Percentiles rank a stretch among this genome's conserved stretches.
These are phyloP conservation scores for Agelaius tricolor DNA, from an alignment of 2,113 vertebrate species.

Conservation along the genomic window DNA sequence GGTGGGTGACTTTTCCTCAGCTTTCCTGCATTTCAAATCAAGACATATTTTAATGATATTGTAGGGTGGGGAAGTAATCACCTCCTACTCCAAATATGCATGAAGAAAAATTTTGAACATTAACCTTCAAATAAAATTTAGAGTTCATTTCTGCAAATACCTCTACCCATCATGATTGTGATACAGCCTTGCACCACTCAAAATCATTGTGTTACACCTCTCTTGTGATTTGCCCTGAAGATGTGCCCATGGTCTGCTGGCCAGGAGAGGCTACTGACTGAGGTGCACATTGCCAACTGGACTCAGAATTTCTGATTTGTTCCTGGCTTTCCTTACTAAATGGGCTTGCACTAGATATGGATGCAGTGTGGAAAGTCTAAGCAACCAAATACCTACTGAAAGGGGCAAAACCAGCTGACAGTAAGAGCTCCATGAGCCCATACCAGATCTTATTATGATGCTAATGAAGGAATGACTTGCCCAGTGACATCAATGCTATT, in stretches of 20 bases:
- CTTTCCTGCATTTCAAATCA: not conserved
- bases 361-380: not conserved
- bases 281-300: fast-evolving
- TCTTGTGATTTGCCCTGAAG: not conserved
- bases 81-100: not conserved
- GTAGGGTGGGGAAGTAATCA: fast-evolving
- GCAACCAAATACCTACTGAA: not conserved
- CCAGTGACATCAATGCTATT: not conserved
- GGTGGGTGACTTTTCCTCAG: not conserved
- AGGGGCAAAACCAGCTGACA: not conserved
- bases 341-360: not conserved
- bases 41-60: not conserved
- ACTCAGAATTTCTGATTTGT: not conserved
- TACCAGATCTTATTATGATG: not conserved
- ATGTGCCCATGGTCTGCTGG: not conserved
- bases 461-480: not conserved
- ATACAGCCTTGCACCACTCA: not conserved
- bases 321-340: not conserved
- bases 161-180: not conserved
- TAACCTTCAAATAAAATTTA: not conserved
- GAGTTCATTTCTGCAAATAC: not conserved
- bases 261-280: no score
- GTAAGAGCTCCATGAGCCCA: not conserved
- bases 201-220: not conserved
- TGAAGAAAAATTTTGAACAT: not conserved